Conservation (phyloP, 1,140 invertebrate species). For the Pogonognathellus flavescens region DNA sequence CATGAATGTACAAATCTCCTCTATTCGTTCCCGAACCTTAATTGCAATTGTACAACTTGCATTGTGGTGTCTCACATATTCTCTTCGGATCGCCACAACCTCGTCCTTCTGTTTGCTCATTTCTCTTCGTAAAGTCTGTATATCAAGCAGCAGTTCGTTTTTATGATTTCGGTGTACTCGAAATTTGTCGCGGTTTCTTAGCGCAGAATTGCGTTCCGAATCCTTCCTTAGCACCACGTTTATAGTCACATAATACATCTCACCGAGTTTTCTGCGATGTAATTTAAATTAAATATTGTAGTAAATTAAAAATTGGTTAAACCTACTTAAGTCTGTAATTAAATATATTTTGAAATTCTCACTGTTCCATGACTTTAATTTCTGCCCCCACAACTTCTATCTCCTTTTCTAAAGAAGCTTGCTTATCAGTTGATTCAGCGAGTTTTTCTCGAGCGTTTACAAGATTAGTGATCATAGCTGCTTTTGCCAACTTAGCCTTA, state of each 20-base stretch:
- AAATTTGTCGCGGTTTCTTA: constrained; percentile 57
- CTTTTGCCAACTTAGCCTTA: constrained; percentile 51
- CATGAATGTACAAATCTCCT: constrained; percentile 62
- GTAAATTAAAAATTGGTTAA: neutral
- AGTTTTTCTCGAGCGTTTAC: neutral
- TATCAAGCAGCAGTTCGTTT: constrained; percentile 54
- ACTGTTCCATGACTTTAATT: constrained; percentile 11
- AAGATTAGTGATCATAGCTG: constrained; percentile 51
- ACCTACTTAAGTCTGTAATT: neutral
- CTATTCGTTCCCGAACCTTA: constrained; percentile 56
- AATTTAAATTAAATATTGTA: neutral
- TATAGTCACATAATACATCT: constrained; percentile 58
- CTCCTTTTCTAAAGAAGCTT: constrained; percentile 18
- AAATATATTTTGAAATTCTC: neutral
- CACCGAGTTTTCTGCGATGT: neutral
- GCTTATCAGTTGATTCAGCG: neutral
- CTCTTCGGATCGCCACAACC: neutral
- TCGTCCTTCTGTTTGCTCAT: constrained; percentile 50
- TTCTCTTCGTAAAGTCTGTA: constrained; percentile 58
- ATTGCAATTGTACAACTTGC: constrained; percentile 36
- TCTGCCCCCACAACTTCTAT: neutral
- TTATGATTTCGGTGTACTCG: constrained; percentile 53
- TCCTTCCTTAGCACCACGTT: constrained; percentile 59
- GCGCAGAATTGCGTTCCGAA: constrained; percentile 60
- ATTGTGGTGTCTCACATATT: constrained; percentile 54